Percentiles rank a stretch among this genome's conserved stretches.
phyloP scores from a whole-genome alignment of 2,888 invertebrate genomes.

The Tenthredo distinguenda region DNA sequence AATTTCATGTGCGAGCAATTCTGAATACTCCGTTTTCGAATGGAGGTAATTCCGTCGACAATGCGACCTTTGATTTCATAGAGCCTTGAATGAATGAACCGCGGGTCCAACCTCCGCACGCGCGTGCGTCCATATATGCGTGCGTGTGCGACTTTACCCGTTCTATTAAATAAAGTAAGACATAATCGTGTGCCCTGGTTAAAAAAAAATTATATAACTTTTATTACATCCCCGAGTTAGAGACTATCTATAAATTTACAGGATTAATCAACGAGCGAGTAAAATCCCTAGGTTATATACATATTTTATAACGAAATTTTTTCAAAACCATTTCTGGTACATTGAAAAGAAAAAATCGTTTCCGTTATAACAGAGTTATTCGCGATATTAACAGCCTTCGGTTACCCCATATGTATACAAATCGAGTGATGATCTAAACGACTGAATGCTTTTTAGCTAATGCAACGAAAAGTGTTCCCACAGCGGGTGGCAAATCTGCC shows the following conservation, averaged over 20 bases:
- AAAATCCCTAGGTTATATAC: too few species aligned
- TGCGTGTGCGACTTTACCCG: neutral
- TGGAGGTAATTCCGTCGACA: slow-evolving; percentile 77
- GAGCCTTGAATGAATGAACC: slow-evolving; percentile 75
- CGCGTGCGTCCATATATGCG: slow-evolving; percentile 53
- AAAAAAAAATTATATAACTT: neutral
- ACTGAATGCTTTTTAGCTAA: slow-evolving; percentile 64
- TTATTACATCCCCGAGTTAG: neutral
- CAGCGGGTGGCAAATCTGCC: slow-evolving; percentile 61
- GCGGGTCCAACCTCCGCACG: slow-evolving; percentile 61
- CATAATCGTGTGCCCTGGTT: neutral
- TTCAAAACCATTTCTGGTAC: neutral
- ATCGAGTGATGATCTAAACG: slow-evolving; percentile 64
- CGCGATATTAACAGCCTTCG: neutral
- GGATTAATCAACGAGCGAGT: neutral
- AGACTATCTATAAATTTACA: neutral
- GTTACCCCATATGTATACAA: slow-evolving; percentile 56
- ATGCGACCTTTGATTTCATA: slow-evolving; percentile 78
- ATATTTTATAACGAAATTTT: neutral
- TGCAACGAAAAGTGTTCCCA: slow-evolving; percentile 61
- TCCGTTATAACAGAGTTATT: neutral
- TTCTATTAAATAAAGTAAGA: neutral
- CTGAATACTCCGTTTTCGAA: slow-evolving; percentile 77
- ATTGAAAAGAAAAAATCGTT: neutral
- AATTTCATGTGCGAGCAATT: slow-evolving; percentile 74